Conservation (phyloP, 2,888 invertebrate genomes). For the Girardia tigrina region DNA sequence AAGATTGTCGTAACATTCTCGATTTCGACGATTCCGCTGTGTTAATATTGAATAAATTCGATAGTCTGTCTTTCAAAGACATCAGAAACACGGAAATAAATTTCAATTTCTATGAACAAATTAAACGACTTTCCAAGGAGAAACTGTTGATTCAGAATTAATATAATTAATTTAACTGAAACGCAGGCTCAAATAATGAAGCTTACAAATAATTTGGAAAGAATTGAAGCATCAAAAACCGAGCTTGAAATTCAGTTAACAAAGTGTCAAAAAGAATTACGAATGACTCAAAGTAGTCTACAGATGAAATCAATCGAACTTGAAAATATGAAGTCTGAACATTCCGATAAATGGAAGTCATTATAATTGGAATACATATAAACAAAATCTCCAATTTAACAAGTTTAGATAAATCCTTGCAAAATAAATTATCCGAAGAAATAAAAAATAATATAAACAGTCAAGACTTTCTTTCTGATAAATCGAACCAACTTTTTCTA, state of each 20-base stretch:
- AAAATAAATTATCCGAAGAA: background rate
- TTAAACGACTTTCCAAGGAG: too few species aligned
- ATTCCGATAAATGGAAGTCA: background rate
- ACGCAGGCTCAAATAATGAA: background rate
- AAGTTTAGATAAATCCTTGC: background rate
- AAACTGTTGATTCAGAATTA: too few species aligned
- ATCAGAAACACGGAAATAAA: too few species aligned
- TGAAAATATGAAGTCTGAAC: background rate
- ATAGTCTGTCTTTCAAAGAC: too few species aligned
- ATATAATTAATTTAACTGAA: too few species aligned
- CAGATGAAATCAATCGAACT: background rate
- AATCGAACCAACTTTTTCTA: background rate
- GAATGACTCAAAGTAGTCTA: background rate
- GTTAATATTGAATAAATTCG: too few species aligned
- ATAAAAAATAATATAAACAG: background rate
- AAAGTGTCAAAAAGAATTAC: background rate
- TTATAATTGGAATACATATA: background rate
- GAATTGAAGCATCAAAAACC: background rate
- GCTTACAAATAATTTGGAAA: background rate
- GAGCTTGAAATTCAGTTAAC: background rate
- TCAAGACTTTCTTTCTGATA: constrained; percentile 6
- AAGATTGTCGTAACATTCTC: too few species aligned
- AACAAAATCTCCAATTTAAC: background rate
- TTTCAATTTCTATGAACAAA: too few species aligned
- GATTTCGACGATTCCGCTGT: too few species aligned